Base-by-base conservation (phyloP, 2,113 vertebrate species). In the Solenodon paradoxus region DNA sequence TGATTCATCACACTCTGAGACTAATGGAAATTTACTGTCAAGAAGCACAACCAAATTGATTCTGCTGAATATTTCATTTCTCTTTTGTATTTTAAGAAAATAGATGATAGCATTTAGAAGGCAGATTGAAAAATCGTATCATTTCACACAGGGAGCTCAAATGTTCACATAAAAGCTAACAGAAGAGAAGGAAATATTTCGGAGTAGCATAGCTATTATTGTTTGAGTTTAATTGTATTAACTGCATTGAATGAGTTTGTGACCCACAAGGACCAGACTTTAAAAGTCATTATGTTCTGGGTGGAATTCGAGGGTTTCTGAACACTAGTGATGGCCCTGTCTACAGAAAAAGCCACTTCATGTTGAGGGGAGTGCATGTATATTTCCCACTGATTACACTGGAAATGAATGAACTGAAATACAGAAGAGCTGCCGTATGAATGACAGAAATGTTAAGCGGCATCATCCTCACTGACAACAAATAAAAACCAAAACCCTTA, bases 241-340 rank as follows among this genome's bases (percentile, higher is more conserved):
- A 95, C 88, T 92, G 92, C 59, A 95, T 83, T 94, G 94, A 95
- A 94, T 90, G 68, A 92, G 78, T 92, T n/a, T 82, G 45, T 96
- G 90, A 97, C 90, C 88, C 68, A 83, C 63, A 95, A 89, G 92
- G 81, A 77, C 24, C 35, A 92, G 92, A 90, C 88, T 96, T 97
- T 93, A 90, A 59, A 88, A 74, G 94, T 95, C 83, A 93, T 95
- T 86, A 69, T 81, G 77, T 93, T 64, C 79, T 24, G 30, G 61
- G 87, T 64, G 68, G 42, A 63, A 87, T 3, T 12, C 40, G 47
- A 82, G 49, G 42, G 30, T 13, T 30, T 9, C 78, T 42, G 59
- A 35, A 47, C 24, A 45, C 69, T 40, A n/a, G 6, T 5, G 22
- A 90, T 26, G 11, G 45, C 38, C 64, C 32, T n/a, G 16, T 77